Evolutionary conservation across 2,113 vertebrate species (phyloP).

Genomic region (Hypocryptadius cinnamomeus): DNA sequence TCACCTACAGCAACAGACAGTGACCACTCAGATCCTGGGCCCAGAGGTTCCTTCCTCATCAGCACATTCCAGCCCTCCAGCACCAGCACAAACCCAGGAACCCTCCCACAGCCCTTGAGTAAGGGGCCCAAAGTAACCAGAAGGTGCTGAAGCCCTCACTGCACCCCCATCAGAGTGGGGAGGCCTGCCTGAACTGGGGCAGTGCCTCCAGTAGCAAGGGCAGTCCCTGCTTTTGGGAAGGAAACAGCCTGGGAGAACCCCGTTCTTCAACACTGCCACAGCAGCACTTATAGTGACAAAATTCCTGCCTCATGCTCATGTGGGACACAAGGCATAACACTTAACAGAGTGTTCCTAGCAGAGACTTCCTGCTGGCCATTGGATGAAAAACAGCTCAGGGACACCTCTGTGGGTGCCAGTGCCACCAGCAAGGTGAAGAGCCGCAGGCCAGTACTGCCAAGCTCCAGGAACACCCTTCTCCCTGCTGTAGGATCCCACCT

Average conservation of each 20-base stretch:
- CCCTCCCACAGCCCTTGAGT: neutral
- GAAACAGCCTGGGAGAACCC: neutral
- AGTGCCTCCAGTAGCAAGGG: neutral
- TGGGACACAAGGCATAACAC: neutral
- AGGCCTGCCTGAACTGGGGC: neutral
- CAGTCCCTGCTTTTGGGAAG: neutral
- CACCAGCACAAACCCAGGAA: neutral
- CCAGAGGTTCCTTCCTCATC: neutral
- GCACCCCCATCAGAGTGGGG: fast-evolving
- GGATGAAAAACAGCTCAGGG: neutral
- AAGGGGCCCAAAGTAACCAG: neutral
- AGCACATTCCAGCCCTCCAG: neutral
- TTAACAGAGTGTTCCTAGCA: neutral
- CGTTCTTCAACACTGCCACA: neutral
- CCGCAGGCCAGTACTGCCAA: neutral
- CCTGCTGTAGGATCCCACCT: neutral
- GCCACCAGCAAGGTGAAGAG: neutral
- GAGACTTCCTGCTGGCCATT: neutral
- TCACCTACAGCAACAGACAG: constrained; percentile 65
- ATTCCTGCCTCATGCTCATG: neutral
- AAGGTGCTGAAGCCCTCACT: neutral
- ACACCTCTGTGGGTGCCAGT: neutral
- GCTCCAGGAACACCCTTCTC: neutral
- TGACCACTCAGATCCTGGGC: neutral
- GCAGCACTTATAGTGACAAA: neutral